Conservation (phyloP, 2,113 vertebrate species). For the Heptranchias perlo region DNA sequence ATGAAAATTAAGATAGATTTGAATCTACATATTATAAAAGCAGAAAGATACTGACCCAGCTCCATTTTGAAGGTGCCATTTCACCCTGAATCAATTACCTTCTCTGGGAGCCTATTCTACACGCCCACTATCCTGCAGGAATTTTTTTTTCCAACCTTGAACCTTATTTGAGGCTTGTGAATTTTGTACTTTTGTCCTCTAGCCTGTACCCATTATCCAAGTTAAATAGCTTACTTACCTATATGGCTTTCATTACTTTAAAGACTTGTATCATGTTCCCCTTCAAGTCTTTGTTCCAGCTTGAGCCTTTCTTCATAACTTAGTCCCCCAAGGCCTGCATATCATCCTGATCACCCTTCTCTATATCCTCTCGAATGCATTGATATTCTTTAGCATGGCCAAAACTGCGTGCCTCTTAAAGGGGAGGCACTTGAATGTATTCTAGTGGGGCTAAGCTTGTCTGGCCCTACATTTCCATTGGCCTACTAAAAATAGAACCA, state of each 20-base stretch:
- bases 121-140: background rate
- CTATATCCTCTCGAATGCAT: background rate
- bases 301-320: background rate
- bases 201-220: background rate
- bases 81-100: background rate
- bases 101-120: background rate
- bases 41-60: background rate
- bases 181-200: background rate
- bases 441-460: background rate
- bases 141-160: background rate
- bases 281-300: slow-evolving; percentile 16
- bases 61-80: background rate
- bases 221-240: background rate
- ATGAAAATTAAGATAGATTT: background rate
- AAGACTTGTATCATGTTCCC: background rate
- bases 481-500: background rate
- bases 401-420: background rate
- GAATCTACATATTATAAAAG: background rate
- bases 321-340: background rate
- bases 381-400: background rate
- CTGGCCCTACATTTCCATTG: background rate
- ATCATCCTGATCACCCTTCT: background rate
- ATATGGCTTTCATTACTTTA: background rate
- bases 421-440: background rate
- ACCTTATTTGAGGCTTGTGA: background rate